phyloP scores from a whole-genome alignment of 2,113 vertebrate genomes.

The Bungarus multicinctus region DNA sequence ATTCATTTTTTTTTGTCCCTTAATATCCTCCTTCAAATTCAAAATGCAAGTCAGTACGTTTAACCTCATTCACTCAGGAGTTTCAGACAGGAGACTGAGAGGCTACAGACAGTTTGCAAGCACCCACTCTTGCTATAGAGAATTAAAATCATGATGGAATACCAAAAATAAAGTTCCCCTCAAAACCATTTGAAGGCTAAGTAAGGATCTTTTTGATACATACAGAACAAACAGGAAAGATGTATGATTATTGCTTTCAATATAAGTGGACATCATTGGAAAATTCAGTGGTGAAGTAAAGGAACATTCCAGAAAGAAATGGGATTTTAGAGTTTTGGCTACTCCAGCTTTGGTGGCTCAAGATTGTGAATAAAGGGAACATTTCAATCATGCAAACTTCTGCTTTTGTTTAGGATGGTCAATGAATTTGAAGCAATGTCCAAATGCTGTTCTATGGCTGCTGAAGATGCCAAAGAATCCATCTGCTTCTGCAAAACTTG shows the following conservation, averaged over 20 bases:
- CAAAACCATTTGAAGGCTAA: not conserved
- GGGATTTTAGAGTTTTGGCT: not conserved
- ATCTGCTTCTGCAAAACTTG: slow-evolving; percentile 39
- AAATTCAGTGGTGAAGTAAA: slow-evolving; percentile 35
- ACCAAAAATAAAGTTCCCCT: not conserved
- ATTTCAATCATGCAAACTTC: slow-evolving; percentile 37
- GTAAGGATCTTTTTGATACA: not conserved
- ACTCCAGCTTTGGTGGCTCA: slow-evolving; percentile 19
- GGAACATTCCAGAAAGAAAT: slow-evolving; percentile 28
- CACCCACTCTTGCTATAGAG: not conserved
- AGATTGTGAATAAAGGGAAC: slow-evolving; percentile 32
- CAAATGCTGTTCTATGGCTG: slow-evolving; percentile 27
- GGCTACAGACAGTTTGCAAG: not conserved
- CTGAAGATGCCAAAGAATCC: slow-evolving; percentile 49
- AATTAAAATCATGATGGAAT: not conserved
- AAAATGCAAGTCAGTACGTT: not conserved
- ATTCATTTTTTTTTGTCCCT: not conserved
- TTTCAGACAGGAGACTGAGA: not conserved
- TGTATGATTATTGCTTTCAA: not conserved
- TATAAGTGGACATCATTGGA: slow-evolving; percentile 10
- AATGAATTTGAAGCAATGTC: slow-evolving; percentile 36
- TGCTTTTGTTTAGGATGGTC: slow-evolving; percentile 42
- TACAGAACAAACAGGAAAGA: not conserved
- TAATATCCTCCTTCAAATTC: not conserved
- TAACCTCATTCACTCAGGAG: not conserved